Evolutionary conservation across 2,113 vertebrate species (phyloP).

Genomic region (Misgurnus anguillicaudatus): DNA sequence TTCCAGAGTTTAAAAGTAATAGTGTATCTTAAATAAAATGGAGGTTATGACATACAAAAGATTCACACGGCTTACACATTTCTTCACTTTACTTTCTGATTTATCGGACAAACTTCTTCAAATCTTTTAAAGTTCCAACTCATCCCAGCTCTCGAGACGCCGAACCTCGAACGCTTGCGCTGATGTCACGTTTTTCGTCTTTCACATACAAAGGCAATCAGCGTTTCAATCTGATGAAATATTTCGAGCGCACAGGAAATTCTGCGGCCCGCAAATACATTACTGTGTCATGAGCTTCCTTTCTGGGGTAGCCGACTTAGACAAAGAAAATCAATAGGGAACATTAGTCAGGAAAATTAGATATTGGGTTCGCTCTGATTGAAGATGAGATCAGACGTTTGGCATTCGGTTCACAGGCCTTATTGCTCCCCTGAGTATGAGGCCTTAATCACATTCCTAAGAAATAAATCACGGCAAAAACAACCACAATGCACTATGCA

Average conservation of each 20-base stretch:
- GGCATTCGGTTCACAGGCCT: conserved; percentile 46
- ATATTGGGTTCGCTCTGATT: conserved; percentile 53
- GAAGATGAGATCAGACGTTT: conserved; percentile 59
- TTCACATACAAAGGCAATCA: not conserved
- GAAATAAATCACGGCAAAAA: conserved; percentile 44
- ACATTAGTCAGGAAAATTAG: conserved; percentile 50
- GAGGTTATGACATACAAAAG: conserved; percentile 15
- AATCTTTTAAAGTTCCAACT: not conserved
- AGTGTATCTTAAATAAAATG: conserved; percentile 40
- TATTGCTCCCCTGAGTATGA: conserved; percentile 35
- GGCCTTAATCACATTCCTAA: conserved; percentile 53
- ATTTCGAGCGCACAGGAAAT: conserved; percentile 26
- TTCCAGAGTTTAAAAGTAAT: conserved; percentile 38
- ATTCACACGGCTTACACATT: not conserved
- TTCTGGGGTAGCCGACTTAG: conserved; percentile 19
- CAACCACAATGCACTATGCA: conserved; percentile 38
- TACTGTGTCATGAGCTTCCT: conserved; percentile 40
- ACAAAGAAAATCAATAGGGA: conserved; percentile 44
- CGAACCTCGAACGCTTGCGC: not conserved
- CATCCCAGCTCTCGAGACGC: not conserved
- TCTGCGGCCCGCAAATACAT: conserved; percentile 21
- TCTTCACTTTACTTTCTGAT: conserved; percentile 9
- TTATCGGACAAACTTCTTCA: not conserved
- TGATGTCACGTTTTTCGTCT: not conserved
- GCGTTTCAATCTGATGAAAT: conserved; percentile 21